phyloP scores from a whole-genome alignment of 2,113 vertebrate species.

The Halcyon senegalensis region DNA sequence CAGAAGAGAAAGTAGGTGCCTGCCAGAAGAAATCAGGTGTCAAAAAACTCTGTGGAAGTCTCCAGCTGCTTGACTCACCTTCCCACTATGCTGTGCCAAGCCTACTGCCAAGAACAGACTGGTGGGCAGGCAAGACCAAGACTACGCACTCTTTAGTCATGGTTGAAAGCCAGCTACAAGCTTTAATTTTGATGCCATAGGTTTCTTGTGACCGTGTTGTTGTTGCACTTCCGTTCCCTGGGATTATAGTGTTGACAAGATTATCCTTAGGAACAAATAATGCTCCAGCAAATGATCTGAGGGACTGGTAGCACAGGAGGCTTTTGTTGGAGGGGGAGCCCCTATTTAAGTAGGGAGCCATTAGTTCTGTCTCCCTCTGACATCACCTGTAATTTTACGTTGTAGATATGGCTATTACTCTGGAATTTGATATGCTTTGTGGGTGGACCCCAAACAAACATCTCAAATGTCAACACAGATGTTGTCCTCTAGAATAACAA shows the following conservation, averaged over 20 bases:
- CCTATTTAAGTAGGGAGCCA: neutral
- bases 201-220: neutral
- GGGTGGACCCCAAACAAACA: constrained; percentile 47
- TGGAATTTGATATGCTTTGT: neutral
- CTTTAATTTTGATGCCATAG: neutral
- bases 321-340: neutral
- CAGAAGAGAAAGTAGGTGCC: neutral
- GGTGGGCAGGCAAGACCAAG: neutral
- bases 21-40: neutral
- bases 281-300: neutral
- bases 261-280: neutral
- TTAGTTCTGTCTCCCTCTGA: neutral
- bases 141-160: neutral
- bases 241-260: neutral
- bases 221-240: neutral
- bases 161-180: neutral
- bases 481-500: neutral
- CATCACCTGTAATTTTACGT: constrained; percentile 9
- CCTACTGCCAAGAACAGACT: neutral
- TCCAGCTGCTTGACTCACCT: neutral
- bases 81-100: neutral
- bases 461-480: neutral
- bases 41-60: neutral
- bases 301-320: neutral
- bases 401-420: neutral